Evolutionary conservation across 1,140 invertebrate species (phyloP), one percentile per base, ranked within the genome.

Genomic region (Bombus pyrosoma): DNA sequence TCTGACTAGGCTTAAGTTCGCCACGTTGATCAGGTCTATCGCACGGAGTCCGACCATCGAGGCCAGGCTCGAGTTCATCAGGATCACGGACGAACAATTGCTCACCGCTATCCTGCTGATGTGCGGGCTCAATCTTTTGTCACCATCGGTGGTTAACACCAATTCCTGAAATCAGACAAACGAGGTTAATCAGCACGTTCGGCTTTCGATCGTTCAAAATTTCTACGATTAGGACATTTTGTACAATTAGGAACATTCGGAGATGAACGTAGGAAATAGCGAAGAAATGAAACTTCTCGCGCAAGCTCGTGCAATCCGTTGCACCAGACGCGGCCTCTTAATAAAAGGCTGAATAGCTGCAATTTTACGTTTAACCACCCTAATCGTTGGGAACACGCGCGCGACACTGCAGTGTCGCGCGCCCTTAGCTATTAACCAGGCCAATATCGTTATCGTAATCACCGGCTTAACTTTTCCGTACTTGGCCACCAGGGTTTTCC

Each of bases 131-230:
- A 96, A 91, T 81, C 94, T 93, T 81, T 94, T 95, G n/a, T 95
- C 94, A 8, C 96, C 96, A n/a, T 96, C 95, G 8, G 96, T 95
- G 37, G 95, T 95, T 39, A 96, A 91, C 32, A 95, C 96, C 91
- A 96, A 93, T 89, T 96, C 96, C 96, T 96, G 95, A 53, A 85
- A 85, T 73, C 25, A 41, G 28, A 78, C 37, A 5, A 22, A 32
- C 10, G 18, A 5, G 37, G 22, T 69, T 39, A 39, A 28, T 37
- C 32, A 10, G 18, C 32, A 8, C 18, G 15, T 68, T 22, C 57
- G 57, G 25, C 12, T 59, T 59, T 12, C 57, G 3, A 28, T 59
- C 47, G 47, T 53, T 53, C 2, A 22, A 6, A 4, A 12, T 62
- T n/a, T n/a, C 28, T 62, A 10, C 28, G n/a, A 18, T 34, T 66